Conservation (phyloP, 2,888 invertebrate species). For the Drosophila mettleri region DNA sequence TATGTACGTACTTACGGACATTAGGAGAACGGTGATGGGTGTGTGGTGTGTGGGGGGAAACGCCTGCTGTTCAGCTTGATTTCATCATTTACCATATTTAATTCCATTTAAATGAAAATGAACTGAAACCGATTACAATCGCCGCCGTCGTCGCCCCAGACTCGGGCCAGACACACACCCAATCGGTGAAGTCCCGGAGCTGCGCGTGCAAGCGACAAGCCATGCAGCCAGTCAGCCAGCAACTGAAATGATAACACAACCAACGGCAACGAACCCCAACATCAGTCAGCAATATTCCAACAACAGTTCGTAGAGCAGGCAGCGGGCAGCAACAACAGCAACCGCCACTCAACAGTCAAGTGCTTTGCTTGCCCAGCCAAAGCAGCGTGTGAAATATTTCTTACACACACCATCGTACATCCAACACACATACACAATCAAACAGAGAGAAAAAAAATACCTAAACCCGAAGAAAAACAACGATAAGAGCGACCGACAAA, state of each 20-base stretch:
- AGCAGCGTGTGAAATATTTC: constrained; percentile 79
- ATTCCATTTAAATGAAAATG: constrained; percentile 79
- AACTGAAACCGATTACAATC: constrained; percentile 80
- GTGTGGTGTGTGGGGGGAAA: constrained; percentile 8
- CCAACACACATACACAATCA: constrained; percentile 2
- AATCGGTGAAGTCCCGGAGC: constrained; percentile 17
- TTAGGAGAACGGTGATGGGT: background rate
- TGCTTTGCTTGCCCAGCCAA: constrained; percentile 74
- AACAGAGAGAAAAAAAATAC: constrained; percentile 25
- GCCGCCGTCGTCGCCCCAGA: constrained; percentile 50
- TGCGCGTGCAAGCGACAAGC: constrained; percentile 54
- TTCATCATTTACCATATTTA: constrained; percentile 80
- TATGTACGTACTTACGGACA: background rate
- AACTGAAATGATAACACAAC: constrained; percentile 74
- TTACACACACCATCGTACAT: constrained; percentile 46
- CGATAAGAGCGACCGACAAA: constrained; percentile 65
- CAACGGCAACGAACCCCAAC: constrained; percentile 75
- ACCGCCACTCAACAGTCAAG: constrained; percentile 76
- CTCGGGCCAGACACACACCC: constrained; percentile 55
- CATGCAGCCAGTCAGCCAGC: constrained; percentile 66
- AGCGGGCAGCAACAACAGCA: constrained; percentile 42
- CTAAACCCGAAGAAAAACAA: constrained; percentile 38
- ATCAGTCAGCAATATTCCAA: constrained; percentile 40
- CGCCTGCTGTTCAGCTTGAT: constrained; percentile 61
- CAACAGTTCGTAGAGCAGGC: constrained; percentile 35